Base-by-base conservation (phyloP, 2,888 invertebrate species). In the Brenthis daphne region DNA sequence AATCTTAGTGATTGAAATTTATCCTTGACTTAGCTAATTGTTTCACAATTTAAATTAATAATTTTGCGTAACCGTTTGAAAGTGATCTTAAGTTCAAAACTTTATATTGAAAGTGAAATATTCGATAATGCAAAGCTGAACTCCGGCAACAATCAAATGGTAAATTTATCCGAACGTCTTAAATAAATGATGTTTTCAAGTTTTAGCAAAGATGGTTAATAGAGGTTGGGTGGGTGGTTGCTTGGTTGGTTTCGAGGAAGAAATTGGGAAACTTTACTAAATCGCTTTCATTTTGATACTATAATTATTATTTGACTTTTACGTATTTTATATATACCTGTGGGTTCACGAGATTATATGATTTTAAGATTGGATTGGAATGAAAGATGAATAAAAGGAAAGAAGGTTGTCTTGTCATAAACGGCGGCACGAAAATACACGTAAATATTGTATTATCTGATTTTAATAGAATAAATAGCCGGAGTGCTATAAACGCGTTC, bases 41-140 rank as follows among this genome's bases (percentile, higher is more conserved):
- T 51, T 16, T 50, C 24, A 8, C 29, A 53, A 33, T 12, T 51
- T 6, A 53, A 53, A 63, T 53, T 37, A 63, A 63, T 63, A 61
- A 33, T 61, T 29, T 50, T 33, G 20, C 50, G 33, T 16, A 29
- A 61, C 61, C 51, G 53, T 53, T 24, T 37, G 33, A 61, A 61
- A 61, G 51, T 2, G 48, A 58, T 11, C 33, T 37, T n/a, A 37
- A 53, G 37, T 63, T 63, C 53, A 63, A 51, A 53, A 63, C 13
- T 63, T 51, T 63, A 33, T 63, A 53, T 53, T 53, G 37, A 37
- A 63, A 53, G 51, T 43, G 20, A 63, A 20, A 6, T n/a, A 43
- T 20, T 37, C 63, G 53, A 63, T 63, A 53, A 63, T 16, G 20
- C 13, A 37, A 20, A 53, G 33, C 37, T 63, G 60, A 50, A 63